Conservation (phyloP, 2,797 vertebrate species). For the Chelon labrosus region DNA sequence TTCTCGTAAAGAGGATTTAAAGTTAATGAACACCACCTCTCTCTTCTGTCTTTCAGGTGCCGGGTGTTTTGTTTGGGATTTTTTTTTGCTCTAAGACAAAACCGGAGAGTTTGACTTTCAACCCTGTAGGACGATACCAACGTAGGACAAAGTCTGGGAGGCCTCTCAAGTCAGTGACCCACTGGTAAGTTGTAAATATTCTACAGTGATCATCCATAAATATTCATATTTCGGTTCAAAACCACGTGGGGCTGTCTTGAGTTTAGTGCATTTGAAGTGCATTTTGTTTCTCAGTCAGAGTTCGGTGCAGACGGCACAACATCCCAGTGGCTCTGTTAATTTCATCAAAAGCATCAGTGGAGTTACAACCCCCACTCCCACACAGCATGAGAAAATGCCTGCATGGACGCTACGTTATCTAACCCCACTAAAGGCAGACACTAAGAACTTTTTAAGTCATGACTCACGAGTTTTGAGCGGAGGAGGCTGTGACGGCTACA, state of each 20-base stretch:
- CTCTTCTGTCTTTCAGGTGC: conserved; percentile 19
- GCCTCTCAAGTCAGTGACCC: too few relatives aligned
- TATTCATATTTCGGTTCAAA: not conserved
- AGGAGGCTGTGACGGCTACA: not conserved
- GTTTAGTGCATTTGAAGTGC: not conserved
- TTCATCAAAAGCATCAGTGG: not conserved
- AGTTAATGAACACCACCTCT: not conserved
- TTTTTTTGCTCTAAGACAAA: not conserved
- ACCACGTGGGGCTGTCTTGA: not conserved
- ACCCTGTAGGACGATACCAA: too few relatives aligned
- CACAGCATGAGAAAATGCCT: not conserved
- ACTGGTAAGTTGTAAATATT: conserved; percentile 22
- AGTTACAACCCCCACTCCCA: not conserved
- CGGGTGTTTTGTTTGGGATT: conserved; percentile 14
- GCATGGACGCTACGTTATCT: not conserved
- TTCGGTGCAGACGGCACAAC: conserved; percentile 12
- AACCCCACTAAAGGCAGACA: not conserved
- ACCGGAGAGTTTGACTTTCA: not conserved
- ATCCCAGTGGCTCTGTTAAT: not conserved
- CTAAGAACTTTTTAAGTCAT: not conserved
- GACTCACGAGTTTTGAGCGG: conserved; percentile 1
- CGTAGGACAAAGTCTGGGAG: too few relatives aligned
- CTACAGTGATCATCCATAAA: not conserved
- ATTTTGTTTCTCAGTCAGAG: not conserved
- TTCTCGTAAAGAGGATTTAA: not conserved